phyloP scores from a whole-genome alignment of 2,113 vertebrate species.

The Megaceryle maxima region DNA sequence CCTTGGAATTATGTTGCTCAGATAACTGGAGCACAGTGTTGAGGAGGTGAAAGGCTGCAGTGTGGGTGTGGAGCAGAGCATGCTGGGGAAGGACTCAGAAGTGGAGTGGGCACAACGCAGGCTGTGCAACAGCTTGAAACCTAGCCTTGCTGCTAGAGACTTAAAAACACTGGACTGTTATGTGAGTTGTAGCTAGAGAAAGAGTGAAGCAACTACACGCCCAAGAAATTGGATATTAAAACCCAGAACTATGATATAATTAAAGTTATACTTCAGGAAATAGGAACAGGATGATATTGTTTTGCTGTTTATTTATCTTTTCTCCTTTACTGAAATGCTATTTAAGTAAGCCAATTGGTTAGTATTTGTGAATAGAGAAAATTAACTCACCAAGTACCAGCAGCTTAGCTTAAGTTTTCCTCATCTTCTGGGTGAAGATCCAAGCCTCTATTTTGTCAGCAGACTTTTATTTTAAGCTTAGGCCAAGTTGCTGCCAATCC shows the following conservation, averaged over 20 bases:
- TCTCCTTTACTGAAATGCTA: not conserved
- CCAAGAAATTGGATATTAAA: not conserved
- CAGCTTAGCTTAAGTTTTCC: not conserved
- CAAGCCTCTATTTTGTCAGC: not conserved
- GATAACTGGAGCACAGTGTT: not conserved
- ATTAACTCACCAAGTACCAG: not conserved
- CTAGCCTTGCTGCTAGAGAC: not conserved
- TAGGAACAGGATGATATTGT: not conserved
- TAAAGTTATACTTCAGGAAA: not conserved
- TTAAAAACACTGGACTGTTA: not conserved
- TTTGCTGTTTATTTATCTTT: not conserved
- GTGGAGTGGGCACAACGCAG: not conserved
- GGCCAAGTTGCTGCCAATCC: not conserved
- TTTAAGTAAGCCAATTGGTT: not conserved
- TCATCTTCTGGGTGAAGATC: not conserved
- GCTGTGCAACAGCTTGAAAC: not conserved
- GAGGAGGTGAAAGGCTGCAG: not conserved
- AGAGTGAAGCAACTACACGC: not conserved
- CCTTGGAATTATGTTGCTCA: not conserved
- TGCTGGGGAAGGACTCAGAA: not conserved
- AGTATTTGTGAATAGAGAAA: not conserved
- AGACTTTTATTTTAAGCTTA: not conserved
- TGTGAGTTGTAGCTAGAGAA: not conserved
- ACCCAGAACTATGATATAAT: not conserved
- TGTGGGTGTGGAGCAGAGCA: not conserved